Conservation (phyloP, 2,888 invertebrate species). For the Mesopsocus fuscifrons region DNA sequence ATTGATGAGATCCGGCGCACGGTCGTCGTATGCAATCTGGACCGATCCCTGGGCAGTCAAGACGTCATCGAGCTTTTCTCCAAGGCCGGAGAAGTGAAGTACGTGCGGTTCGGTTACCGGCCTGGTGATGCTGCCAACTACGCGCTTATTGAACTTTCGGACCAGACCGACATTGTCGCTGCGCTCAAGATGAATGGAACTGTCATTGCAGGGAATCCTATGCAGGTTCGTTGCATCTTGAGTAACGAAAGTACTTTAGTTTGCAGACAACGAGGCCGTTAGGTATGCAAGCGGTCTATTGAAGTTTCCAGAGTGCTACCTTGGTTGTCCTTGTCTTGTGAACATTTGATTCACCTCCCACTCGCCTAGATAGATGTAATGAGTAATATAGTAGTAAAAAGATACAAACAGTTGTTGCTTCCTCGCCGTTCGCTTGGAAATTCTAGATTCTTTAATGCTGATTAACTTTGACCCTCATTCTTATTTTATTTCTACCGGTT, state of each 20-base stretch:
- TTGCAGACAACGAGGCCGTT: neutral
- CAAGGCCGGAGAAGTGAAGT: constrained; percentile 84
- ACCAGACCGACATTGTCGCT: constrained; percentile 71
- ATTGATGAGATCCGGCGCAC: constrained; percentile 95
- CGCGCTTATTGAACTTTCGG: constrained; percentile 83
- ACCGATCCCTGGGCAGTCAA: constrained; percentile 46
- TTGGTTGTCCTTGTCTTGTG: too few species aligned
- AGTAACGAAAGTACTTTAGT: neutral
- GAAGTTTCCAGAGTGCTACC: too few species aligned
- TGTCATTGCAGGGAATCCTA: constrained; percentile 48
- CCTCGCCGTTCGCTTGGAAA: too few species aligned
- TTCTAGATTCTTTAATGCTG: too few species aligned
- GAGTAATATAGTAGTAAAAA: too few species aligned
- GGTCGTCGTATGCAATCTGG: constrained; percentile 65
- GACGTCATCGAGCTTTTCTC: constrained; percentile 79
- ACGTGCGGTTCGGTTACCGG: constrained; percentile 75
- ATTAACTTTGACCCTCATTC: too few species aligned
- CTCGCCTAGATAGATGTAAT: too few species aligned
- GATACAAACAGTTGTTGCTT: too few species aligned
- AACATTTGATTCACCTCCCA: too few species aligned
- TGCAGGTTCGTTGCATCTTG: constrained; percentile 24
- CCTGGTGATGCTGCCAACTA: constrained; percentile 57
- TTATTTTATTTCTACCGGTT: too few species aligned
- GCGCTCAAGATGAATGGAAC: constrained; percentile 72
- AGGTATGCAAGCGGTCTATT: too few species aligned